Conservation (phyloP, 2,888 invertebrate genomes). For the Diadegma fenestrale region DNA sequence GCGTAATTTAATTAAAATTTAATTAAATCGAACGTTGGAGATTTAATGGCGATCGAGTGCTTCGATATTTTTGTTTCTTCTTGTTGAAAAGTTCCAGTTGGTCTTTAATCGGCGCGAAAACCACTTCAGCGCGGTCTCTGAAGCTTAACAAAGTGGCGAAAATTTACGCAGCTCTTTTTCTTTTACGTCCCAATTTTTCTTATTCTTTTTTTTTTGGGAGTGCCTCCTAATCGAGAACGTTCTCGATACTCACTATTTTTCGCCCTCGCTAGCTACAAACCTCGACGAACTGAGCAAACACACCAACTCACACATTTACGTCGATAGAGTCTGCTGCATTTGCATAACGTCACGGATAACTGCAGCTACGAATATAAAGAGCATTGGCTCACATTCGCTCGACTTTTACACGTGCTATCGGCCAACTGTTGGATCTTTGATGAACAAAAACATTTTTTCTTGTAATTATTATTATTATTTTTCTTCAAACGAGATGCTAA, state of each 20-base stretch:
- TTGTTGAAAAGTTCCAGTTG: neutral
- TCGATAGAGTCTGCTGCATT: constrained; percentile 47
- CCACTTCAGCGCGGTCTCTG: neutral
- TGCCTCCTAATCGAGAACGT: constrained; percentile 66
- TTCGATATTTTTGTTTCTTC: neutral
- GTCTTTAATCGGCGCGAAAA: neutral
- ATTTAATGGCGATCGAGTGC: constrained; percentile 6
- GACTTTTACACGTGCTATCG: constrained; percentile 68
- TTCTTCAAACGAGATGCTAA: neutral
- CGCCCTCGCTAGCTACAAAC: constrained; percentile 64
- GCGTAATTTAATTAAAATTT: constrained; percentile 47
- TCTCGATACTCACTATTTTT: constrained; percentile 71
- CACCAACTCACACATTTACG: neutral
- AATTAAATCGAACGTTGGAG: constrained; percentile 29
- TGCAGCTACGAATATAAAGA: constrained; percentile 42
- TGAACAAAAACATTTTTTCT: constrained; percentile 55
- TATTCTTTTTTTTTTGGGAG: constrained; percentile 23
- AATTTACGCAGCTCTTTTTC: constrained; percentile 58
- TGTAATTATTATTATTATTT: neutral
- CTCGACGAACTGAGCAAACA: constrained; percentile 32
- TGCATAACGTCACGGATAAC: constrained; percentile 60
- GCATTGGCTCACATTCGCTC: constrained; percentile 18
- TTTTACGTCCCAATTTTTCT: constrained; percentile 2
- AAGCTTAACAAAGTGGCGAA: constrained; percentile 15
- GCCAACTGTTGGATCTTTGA: constrained; percentile 68